A percentile compares a stretch with the other conserved stretches of the same genome.
These are phyloP conservation scores for Microtus obscurus DNA, from an alignment of 2,797 vertebrate species.

Conservation along the genomic window DNA sequence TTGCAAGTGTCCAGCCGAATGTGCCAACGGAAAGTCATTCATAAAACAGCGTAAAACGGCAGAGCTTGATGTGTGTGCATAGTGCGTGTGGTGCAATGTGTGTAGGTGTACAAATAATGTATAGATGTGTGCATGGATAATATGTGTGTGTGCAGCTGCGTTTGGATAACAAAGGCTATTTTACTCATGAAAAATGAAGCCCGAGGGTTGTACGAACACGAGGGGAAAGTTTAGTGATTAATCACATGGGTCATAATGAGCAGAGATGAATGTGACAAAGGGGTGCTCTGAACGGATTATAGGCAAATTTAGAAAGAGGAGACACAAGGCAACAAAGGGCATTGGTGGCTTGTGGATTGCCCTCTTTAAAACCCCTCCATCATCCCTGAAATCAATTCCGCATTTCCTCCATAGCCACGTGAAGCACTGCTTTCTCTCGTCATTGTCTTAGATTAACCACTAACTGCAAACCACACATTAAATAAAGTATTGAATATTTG, in stretches of 20 bases:
- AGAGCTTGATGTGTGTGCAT: background rate
- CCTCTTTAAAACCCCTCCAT: constrained; percentile 83
- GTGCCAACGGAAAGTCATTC: background rate
- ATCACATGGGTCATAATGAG: constrained; percentile 82
- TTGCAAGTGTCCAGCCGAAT: background rate
- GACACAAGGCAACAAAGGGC: constrained; percentile 72
- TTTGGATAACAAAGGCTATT: constrained; percentile 74
- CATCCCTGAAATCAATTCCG: constrained; percentile 84
- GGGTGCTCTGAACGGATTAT: constrained; percentile 85
- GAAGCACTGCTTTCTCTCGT: constrained; percentile 51
- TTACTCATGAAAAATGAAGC: constrained; percentile 83
- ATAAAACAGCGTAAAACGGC: constrained; percentile 27
- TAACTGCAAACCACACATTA: constrained; percentile 81
- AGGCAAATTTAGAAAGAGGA: constrained; percentile 79
- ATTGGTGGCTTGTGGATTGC: constrained; percentile 80
- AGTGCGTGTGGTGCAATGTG: background rate
- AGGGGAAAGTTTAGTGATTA: constrained; percentile 83
- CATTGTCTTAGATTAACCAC: constrained; percentile 81
- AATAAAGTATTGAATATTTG: constrained; percentile 84
- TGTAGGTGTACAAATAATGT: background rate
- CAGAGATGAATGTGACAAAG: constrained; percentile 84
- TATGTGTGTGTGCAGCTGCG: background rate
- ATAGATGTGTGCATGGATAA: background rate
- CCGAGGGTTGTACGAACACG: constrained; percentile 63
- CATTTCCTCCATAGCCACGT: constrained; percentile 81